Conservation (phyloP, 2,888 invertebrate genomes). For the Spilosoma lubricipeda region DNA sequence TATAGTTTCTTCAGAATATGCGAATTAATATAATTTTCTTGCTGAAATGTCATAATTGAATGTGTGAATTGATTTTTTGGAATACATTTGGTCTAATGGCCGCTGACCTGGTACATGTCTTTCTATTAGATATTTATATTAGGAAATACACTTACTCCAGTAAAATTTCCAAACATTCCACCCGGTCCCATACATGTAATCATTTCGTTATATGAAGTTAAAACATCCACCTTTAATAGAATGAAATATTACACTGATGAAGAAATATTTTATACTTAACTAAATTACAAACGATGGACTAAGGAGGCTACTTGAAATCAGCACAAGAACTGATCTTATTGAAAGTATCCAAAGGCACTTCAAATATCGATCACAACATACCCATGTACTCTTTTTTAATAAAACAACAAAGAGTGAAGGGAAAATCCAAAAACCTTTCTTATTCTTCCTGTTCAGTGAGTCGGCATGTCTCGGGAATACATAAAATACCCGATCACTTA, state of each 20-base stretch:
- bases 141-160: slow-evolving; percentile 68
- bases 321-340: background rate
- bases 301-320: background rate
- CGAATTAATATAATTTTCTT: too few relatives aligned
- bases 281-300: background rate
- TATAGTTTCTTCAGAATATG: too few relatives aligned
- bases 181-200: slow-evolving; percentile 84
- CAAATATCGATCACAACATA: slow-evolving; percentile 9
- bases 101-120: background rate
- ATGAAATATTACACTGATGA: background rate
- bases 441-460: slow-evolving; percentile 47
- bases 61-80: too few relatives aligned
- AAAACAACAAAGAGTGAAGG: slow-evolving; percentile 33
- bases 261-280: background rate
- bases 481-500: slow-evolving; percentile 39
- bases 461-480: slow-evolving; percentile 32
- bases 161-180: slow-evolving; percentile 84
- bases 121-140: background rate
- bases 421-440: slow-evolving; percentile 47
- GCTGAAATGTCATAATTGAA: too few relatives aligned
- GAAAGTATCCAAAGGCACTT: background rate
- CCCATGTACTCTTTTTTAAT: slow-evolving; percentile 31
- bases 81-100: background rate
- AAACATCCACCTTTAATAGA: slow-evolving; percentile 76
- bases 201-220: slow-evolving; percentile 82